Evolutionary conservation across 2,797 vertebrate genomes (phyloP).

Genomic region (Propithecus perrieri): DNA sequence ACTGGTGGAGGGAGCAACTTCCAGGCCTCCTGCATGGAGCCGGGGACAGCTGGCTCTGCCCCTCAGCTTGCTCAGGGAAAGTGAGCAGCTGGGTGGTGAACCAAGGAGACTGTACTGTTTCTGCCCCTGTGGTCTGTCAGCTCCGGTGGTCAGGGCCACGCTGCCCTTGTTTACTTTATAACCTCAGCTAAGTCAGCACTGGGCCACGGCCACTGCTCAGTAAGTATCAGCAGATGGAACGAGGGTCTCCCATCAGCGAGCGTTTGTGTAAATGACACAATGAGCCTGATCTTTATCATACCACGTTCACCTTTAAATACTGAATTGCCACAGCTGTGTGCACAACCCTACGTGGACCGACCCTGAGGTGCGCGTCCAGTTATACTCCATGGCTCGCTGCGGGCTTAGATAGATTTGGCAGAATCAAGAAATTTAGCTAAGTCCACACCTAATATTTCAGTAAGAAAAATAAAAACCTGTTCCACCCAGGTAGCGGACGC

Average conservation of each 20-base stretch:
- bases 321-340: background rate
- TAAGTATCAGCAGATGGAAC: background rate
- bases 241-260: background rate
- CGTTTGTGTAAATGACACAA: background rate
- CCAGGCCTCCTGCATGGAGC: background rate
- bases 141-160: fast-evolving
- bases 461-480: background rate
- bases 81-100: fast-evolving
- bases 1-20: background rate
- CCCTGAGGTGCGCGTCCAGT: background rate
- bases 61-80: fast-evolving
- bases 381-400: no score
- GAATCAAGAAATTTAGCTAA: background rate
- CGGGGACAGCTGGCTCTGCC: background rate
- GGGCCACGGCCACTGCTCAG: no score
- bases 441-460: background rate
- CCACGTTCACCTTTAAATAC: background rate
- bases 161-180: background rate
- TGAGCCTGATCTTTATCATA: background rate
- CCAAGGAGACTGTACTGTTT: background rate
- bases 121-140: fast-evolving
- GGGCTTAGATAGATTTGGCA: background rate
- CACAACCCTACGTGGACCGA: background rate
- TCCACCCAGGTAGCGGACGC: background rate
- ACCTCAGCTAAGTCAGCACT: background rate